Conservation (phyloP, 2,888 invertebrate species). For the Caenorhabditis macrosperma region DNA sequence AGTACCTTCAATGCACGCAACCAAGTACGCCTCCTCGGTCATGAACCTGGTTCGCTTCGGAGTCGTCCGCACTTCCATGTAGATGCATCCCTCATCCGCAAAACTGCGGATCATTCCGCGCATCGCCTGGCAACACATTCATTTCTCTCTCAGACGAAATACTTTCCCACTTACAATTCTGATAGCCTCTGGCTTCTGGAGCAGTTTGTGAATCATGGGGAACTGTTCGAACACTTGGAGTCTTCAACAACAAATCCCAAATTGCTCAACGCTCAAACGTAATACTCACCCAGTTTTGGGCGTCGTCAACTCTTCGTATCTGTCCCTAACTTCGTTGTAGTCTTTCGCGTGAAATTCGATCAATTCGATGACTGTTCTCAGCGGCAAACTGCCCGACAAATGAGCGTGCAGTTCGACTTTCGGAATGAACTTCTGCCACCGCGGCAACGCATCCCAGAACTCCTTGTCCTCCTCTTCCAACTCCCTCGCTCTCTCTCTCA, state of each 20-base stretch:
- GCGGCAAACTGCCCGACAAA: constrained; percentile 60
- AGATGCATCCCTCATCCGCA: constrained; percentile 48
- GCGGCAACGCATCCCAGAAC: neutral
- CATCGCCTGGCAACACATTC: constrained; percentile 39
- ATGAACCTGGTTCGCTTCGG: constrained; percentile 52
- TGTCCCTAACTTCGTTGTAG: neutral
- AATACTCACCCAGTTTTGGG: neutral
- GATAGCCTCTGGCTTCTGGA: constrained; percentile 37
- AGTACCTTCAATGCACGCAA: neutral
- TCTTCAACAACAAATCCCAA: constrained; percentile 7
- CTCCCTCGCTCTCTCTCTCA: neutral
- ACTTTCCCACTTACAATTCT: constrained; percentile 1
- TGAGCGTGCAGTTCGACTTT: constrained; percentile 64
- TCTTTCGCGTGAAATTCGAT: neutral
- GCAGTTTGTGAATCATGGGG: constrained; percentile 52
- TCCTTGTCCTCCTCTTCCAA: neutral
- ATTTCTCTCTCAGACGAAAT: neutral
- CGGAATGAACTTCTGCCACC: neutral
- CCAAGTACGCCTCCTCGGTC: constrained; percentile 21
- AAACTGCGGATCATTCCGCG: constrained; percentile 51
- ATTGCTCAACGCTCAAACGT: neutral
- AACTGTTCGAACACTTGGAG: constrained; percentile 50
- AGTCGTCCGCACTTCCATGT: constrained; percentile 63
- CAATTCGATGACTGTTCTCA: constrained; percentile 42
- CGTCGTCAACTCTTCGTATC: neutral